phyloP scores from a whole-genome alignment of 2,113 vertebrate species.

The Takifugu flavidus region DNA sequence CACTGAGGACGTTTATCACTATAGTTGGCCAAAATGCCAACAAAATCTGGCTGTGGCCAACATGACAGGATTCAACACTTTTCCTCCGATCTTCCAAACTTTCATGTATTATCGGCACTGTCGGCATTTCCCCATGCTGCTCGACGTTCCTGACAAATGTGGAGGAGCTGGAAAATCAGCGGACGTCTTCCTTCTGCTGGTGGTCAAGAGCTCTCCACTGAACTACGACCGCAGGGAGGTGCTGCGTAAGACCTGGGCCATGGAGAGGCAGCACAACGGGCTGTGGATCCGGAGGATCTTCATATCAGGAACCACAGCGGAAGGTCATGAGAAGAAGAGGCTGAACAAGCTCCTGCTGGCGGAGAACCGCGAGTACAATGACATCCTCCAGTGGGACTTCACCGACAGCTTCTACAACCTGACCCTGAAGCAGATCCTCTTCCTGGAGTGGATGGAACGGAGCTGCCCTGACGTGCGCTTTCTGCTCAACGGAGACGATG shows the following conservation, averaged over 20 bases:
- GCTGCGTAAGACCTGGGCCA: slow-evolving; percentile 86
- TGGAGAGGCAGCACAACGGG: slow-evolving; percentile 63
- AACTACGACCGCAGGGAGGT: slow-evolving; percentile 81
- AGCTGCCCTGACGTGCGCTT: slow-evolving; percentile 74
- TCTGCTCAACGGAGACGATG: slow-evolving; percentile 83
- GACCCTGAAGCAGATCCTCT: slow-evolving; percentile 85
- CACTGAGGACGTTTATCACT: not conserved
- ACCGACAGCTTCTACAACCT: slow-evolving; percentile 86
- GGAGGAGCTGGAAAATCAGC: slow-evolving; percentile 54
- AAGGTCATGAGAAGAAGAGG: slow-evolving; percentile 45
- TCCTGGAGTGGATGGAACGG: slow-evolving; percentile 79
- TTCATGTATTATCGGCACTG: slow-evolving; percentile 81
- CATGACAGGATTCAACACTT: slow-evolving; percentile 55
- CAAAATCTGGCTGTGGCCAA: slow-evolving; percentile 51
- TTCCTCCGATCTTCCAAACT: slow-evolving; percentile 68
- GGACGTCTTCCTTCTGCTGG: slow-evolving; percentile 79
- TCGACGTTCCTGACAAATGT: slow-evolving; percentile 69
- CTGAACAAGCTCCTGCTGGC: slow-evolving; percentile 74
- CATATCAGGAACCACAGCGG: slow-evolving; percentile 59
- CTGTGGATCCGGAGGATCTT: slow-evolving; percentile 74
- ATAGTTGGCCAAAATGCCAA: slow-evolving; percentile 41
- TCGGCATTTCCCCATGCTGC: slow-evolving; percentile 72
- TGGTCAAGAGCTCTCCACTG: slow-evolving; percentile 78
- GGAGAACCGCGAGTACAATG: slow-evolving; percentile 69
- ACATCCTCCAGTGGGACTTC: slow-evolving; percentile 88